Percentiles rank a stretch among this genome's conserved stretches.
Evolutionary conservation across 2,888 invertebrate species (phyloP).

Genomic region (Ecdyonurus torrentis): DNA sequence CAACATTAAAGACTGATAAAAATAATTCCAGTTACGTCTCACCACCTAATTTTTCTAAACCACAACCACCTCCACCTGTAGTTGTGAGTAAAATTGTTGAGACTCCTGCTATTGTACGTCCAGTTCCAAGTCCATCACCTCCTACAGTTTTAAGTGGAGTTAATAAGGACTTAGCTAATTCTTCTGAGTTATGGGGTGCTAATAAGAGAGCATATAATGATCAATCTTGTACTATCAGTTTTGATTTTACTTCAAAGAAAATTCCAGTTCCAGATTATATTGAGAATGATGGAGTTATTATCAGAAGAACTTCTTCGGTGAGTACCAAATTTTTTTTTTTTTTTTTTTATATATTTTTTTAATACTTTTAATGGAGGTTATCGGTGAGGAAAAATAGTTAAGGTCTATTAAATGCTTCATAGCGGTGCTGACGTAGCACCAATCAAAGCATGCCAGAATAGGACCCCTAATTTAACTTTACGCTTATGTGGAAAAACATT

Average conservation of each 20-base stretch:
- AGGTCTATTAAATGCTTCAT: no score
- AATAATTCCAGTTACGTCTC: neutral
- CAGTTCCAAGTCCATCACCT: conserved; percentile 10
- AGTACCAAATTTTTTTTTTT: no score
- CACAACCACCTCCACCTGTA: no score
- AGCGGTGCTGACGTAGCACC: no score
- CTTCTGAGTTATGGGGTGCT: conserved; percentile 24
- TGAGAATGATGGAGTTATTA: conserved; percentile 61
- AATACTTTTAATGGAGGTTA: no score
- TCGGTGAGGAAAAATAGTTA: no score
- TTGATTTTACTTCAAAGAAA: conserved; percentile 71
- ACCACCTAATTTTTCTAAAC: neutral
- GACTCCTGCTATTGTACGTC: neutral
- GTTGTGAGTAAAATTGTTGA: no score
- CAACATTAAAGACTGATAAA: neutral
- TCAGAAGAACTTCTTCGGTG: neutral
- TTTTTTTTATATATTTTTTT: conserved; percentile 7
- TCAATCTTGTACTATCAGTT: conserved; percentile 55
- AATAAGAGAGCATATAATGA: conserved; percentile 33
- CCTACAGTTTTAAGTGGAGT: conserved; percentile 6
- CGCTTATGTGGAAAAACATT: no score
- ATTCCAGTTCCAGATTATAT: conserved; percentile 75
- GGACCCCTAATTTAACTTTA: no score
- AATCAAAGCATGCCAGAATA: no score
- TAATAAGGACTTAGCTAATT: neutral